Conservation (phyloP, 2,113 vertebrate genomes). For the Periophthalmodon schlosseri region DNA sequence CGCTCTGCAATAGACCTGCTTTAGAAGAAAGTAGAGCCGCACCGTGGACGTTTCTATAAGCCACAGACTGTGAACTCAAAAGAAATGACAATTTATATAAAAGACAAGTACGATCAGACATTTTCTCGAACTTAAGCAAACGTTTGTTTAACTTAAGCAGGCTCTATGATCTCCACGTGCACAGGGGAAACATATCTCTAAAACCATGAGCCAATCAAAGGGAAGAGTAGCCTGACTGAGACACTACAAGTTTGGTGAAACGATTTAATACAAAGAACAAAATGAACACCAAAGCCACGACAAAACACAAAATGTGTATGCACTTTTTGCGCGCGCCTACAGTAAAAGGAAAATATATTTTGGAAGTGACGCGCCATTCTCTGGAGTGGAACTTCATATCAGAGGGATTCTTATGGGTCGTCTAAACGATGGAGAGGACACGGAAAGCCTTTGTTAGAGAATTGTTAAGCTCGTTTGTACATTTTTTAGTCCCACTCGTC, state of each 20-base stretch:
- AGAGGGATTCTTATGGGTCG: slow-evolving; percentile 93
- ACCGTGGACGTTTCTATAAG: slow-evolving; percentile 39
- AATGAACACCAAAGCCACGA: slow-evolving; percentile 82
- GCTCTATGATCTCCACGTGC: background rate
- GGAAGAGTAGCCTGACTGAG: too few species aligned
- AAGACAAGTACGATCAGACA: slow-evolving; percentile 9
- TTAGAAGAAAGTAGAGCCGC: slow-evolving; percentile 33
- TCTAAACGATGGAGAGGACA: slow-evolving; percentile 98
- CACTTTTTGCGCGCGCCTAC: slow-evolving; percentile 65
- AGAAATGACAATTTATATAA: slow-evolving; percentile 8
- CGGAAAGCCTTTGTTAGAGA: slow-evolving; percentile 95
- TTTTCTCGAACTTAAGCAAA: background rate
- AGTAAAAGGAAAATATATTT: slow-evolving; percentile 80
- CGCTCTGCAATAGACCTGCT: slow-evolving; percentile 60
- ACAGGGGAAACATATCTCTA: background rate
- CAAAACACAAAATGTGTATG: slow-evolving; percentile 68
- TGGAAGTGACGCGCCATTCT: slow-evolving; percentile 91
- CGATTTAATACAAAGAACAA: slow-evolving; percentile 79
- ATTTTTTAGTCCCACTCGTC: slow-evolving; percentile 82
- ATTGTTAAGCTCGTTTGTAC: slow-evolving; percentile 90
- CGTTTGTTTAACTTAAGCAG: too few species aligned
- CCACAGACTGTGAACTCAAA: slow-evolving; percentile 14
- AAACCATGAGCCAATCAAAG: background rate
- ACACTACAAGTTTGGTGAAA: too few species aligned
- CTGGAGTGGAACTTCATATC: slow-evolving; percentile 98